Evolutionary conservation across 1,140 invertebrate genomes (phyloP).

Genomic region (Metopolophium dirhodum): DNA sequence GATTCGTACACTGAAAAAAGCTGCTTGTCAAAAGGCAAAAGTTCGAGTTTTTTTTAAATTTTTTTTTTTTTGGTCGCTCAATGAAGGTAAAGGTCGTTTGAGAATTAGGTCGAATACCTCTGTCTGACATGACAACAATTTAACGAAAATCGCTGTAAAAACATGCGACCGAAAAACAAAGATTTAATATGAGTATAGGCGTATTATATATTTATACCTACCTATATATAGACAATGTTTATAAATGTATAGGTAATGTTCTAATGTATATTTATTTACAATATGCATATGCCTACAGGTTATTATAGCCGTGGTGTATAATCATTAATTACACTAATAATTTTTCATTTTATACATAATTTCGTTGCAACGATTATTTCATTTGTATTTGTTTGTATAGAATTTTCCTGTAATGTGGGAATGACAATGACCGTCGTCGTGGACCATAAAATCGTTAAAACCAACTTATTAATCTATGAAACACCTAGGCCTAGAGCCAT

Average conservation of each 20-base stretch:
- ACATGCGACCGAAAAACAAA: background rate
- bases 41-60: background rate
- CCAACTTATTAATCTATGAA: too few relatives aligned
- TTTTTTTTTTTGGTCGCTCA: background rate
- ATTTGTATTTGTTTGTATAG: too few relatives aligned
- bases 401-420: too few relatives aligned
- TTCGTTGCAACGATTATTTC: too few relatives aligned
- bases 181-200: background rate
- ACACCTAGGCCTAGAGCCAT: too few relatives aligned
- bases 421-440: too few relatives aligned
- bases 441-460: too few relatives aligned
- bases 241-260: background rate
- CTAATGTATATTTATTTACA: background rate
- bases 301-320: background rate
- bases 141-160: background rate
- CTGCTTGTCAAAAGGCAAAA: background rate
- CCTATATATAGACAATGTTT: background rate
- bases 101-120: background rate
- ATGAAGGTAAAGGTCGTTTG: background rate
- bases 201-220: background rate
- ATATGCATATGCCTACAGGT: background rate
- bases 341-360: background rate
- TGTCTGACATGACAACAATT: background rate
- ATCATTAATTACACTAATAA: background rate
- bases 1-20: slow-evolving; percentile 5